Conservation (phyloP, 2,113 vertebrate genomes). For the Petaurus breviceps region DNA sequence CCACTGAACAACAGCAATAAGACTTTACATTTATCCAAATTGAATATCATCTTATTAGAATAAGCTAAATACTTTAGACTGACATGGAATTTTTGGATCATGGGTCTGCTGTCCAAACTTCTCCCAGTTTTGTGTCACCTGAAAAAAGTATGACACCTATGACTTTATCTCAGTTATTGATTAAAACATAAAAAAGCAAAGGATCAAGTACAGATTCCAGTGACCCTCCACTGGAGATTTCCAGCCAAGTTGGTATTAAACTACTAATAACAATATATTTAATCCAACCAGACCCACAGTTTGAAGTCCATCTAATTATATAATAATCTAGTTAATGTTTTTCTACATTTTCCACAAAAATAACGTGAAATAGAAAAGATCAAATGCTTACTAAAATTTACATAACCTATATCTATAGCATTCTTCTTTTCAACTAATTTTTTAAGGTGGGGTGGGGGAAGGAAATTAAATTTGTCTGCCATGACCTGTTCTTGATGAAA, state of each 20-base stretch:
- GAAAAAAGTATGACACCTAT: not conserved
- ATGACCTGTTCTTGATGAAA: not conserved
- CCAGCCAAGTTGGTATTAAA: not conserved
- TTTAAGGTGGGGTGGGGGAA: not conserved
- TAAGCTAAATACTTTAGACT: not conserved
- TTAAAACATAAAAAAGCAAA: not conserved
- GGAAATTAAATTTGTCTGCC: not conserved
- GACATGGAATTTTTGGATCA: not conserved
- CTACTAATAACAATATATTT: not conserved
- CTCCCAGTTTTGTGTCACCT: not conserved
- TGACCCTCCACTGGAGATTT: not conserved
- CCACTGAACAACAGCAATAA: not conserved
- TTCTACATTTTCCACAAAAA: not conserved
- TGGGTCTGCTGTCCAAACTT: not conserved
- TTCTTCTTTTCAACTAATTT: not conserved
- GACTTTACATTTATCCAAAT: not conserved
- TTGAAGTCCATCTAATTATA: not conserved
- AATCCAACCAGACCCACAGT: not conserved
- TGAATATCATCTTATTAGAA: not conserved
- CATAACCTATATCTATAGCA: not conserved
- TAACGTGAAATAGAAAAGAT: not conserved
- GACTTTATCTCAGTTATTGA: not conserved
- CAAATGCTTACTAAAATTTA: not conserved
- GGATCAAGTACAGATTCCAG: not conserved
- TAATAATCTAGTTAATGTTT: not conserved